Conservation (phyloP, 2,113 vertebrate genomes). For the Nansenia antarctica region DNA sequence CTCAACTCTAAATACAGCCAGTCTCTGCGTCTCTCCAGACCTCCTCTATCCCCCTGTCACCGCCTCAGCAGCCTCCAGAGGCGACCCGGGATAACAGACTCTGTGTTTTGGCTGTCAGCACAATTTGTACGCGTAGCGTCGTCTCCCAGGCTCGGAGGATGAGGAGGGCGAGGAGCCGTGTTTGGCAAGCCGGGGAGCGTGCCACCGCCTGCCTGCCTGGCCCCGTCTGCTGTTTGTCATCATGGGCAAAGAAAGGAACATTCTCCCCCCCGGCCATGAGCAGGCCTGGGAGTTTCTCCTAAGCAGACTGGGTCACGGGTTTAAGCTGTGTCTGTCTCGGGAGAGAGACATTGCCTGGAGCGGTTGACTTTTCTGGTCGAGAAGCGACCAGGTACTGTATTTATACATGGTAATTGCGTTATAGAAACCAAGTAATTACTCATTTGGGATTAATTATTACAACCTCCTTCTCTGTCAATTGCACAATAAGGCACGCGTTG, state of each 20-base stretch:
- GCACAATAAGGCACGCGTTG: too few species aligned
- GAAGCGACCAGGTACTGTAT: too few species aligned
- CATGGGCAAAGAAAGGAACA: constrained; percentile 47
- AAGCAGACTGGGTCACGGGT: constrained; percentile 57
- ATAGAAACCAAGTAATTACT: too few species aligned
- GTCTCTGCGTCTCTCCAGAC: neutral
- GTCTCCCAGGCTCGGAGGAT: too few species aligned
- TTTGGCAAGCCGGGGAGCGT: constrained; percentile 68
- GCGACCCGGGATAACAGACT: constrained; percentile 44
- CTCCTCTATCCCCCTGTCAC: constrained; percentile 25
- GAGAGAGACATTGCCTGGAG: too few species aligned
- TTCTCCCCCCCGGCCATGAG: constrained; percentile 42
- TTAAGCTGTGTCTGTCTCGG: constrained; percentile 20
- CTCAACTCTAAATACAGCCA: constrained; percentile 32
- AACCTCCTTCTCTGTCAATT: too few species aligned
- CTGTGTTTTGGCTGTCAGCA: constrained; percentile 63
- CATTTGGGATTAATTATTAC: too few species aligned
- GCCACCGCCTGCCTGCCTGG: constrained; percentile 67
- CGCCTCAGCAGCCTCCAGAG: constrained; percentile 24
- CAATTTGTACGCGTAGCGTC: constrained; percentile 58
- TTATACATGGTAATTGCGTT: too few species aligned
- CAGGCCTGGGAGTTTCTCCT: constrained; percentile 48
- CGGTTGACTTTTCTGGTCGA: too few species aligned
- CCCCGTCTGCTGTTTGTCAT: constrained; percentile 73
- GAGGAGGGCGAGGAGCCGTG: constrained; percentile 47